Evolutionary conservation across 2,113 vertebrate genomes (phyloP).

Genomic region (Seriola quinqueradiata): DNA sequence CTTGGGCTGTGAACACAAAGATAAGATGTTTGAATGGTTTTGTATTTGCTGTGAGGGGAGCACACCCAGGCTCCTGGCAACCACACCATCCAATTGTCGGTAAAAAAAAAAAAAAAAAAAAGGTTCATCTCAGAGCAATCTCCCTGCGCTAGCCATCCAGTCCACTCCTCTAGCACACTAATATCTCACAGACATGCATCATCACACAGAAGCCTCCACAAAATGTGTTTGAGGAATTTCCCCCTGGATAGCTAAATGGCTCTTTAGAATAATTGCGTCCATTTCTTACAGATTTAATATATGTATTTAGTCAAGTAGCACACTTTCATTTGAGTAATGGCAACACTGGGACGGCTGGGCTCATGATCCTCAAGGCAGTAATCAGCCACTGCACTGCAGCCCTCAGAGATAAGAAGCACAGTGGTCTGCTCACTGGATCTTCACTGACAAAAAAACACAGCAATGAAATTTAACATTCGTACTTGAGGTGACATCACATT

Average conservation of each 20-base stretch:
- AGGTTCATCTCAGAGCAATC: constrained; percentile 37
- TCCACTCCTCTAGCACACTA: constrained; percentile 51
- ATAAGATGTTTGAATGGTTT: constrained; percentile 46
- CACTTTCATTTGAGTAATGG: constrained; percentile 55
- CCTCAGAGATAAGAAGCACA: constrained; percentile 31
- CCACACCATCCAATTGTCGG: constrained; percentile 42
- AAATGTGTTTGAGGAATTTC: constrained; percentile 58
- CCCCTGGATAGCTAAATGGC: constrained; percentile 63
- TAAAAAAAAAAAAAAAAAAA: neutral
- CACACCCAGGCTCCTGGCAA: constrained; percentile 13
- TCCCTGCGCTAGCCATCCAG: constrained; percentile 37
- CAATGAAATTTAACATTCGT: neutral
- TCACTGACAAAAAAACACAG: neutral
- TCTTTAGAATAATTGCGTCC: constrained; percentile 75
- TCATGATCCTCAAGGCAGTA: constrained; percentile 32
- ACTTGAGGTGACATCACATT: neutral
- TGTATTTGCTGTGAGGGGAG: constrained; percentile 12
- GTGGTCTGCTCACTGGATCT: neutral
- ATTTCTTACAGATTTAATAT: constrained; percentile 72
- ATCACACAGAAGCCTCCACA: constrained; percentile 53
- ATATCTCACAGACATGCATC: constrained; percentile 71
- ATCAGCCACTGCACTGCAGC: constrained; percentile 9
- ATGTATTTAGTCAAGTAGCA: constrained; percentile 65
- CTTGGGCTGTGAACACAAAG: constrained; percentile 33
- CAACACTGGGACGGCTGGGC: constrained; percentile 46